Evolutionary conservation across 2,113 vertebrate species (phyloP).

Genomic region (Seriola aureovittata): DNA sequence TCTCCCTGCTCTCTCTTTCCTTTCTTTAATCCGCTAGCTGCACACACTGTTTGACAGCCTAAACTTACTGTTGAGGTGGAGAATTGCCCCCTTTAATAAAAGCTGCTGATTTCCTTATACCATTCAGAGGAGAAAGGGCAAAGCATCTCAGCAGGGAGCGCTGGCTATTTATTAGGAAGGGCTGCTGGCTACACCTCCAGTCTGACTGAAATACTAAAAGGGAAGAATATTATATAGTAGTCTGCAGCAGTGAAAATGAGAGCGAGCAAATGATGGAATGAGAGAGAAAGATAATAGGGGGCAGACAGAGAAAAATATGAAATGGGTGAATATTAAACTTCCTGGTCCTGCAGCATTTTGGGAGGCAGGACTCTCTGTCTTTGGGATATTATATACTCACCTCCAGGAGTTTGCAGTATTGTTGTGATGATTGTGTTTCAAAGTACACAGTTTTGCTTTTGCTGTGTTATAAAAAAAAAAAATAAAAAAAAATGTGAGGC

Average conservation of each 20-base stretch:
- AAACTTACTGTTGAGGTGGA: conserved; percentile 54
- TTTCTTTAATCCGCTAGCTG: conserved; percentile 43
- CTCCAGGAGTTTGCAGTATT: conserved; percentile 1
- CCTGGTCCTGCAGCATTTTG: neutral
- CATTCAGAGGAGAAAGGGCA: conserved; percentile 56
- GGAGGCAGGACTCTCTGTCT: conserved; percentile 2
- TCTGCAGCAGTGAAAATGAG: conserved; percentile 33
- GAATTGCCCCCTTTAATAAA: conserved; percentile 45
- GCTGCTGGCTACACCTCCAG: conserved; percentile 64
- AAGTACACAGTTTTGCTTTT: neutral
- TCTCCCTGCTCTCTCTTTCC: conserved; percentile 29
- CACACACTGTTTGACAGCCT: conserved; percentile 37
- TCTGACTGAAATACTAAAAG: conserved; percentile 51
- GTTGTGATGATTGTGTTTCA: neutral
- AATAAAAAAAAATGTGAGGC: neutral
- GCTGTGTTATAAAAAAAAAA: neutral
- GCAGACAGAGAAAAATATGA: conserved; percentile 24
- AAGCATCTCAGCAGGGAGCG: conserved; percentile 50
- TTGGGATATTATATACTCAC: neutral
- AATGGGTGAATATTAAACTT: conserved; percentile 40
- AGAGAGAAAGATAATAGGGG: conserved; percentile 30
- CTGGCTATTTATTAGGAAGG: conserved; percentile 64
- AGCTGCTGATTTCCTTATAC: conserved; percentile 53
- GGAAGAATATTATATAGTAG: conserved; percentile 30
- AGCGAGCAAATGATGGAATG: conserved; percentile 25